Conservation (phyloP, 2,113 vertebrate species). For the Marcusenius ussheri region DNA sequence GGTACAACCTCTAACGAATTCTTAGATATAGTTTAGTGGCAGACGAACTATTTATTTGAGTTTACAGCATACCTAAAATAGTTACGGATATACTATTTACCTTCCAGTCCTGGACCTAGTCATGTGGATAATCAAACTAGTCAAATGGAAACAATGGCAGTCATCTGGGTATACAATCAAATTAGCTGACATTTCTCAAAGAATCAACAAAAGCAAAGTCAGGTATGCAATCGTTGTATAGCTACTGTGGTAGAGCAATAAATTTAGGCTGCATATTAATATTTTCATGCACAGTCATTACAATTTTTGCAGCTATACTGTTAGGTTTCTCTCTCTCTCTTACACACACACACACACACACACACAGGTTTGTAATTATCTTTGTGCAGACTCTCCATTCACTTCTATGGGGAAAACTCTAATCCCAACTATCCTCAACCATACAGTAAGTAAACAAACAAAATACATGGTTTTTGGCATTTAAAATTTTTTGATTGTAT, state of each 20-base stretch:
- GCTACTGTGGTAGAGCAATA: neutral
- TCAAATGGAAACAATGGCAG: neutral
- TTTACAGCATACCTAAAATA: neutral
- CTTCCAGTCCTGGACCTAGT: neutral
- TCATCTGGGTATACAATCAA: neutral
- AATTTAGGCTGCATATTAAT: neutral
- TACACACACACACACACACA: neutral
- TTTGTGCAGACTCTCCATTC: neutral
- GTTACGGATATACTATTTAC: too few species aligned
- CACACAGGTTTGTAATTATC: neutral
- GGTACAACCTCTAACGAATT: conserved; percentile 5
- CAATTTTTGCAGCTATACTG: neutral
- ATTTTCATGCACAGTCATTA: neutral
- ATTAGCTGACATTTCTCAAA: neutral
- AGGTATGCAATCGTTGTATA: neutral
- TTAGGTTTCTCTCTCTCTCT: neutral
- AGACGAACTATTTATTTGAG: neutral
- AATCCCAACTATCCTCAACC: neutral
- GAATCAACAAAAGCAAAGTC: neutral
- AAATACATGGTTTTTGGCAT: too few species aligned
- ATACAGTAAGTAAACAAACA: neutral
- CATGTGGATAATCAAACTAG: neutral
- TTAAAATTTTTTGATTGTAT: too few species aligned
- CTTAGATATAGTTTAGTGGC: neutral
- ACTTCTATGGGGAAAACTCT: neutral